Base-by-base conservation (phyloP, 2,113 vertebrate species). In the Plotosus lineatus region DNA sequence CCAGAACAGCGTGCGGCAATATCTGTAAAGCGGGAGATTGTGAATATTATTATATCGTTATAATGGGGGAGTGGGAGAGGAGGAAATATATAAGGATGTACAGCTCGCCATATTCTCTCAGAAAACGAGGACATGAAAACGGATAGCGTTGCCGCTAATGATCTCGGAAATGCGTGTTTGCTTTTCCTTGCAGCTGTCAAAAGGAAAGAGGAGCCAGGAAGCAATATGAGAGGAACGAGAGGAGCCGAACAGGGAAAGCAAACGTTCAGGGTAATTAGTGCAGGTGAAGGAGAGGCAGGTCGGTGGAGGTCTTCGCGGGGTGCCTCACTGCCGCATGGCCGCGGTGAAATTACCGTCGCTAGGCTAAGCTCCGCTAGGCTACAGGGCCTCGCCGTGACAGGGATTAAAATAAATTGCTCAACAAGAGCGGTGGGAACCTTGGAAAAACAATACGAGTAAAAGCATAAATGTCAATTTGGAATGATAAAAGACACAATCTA, bases 381-480 rank as follows among this genome's bases (percentile, higher is more conserved):
- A 90, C 91, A 91, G 89, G 80, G 84, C 92, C 81, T 81, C 28
- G 91, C 58, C 92, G 90, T 90, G 94, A 95, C 95, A 94, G 10
- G 93, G 92, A 95, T 95, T 94, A 93, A 95, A 95, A 96, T 93
- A 95, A 95, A 95, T 95, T 89, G 95, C 92, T 92, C 92, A 92
- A 92, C 93, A 92, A 85, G 86, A 92, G 90, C 88, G 87, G 90
- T 88, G 90, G 94, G 93, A 89, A 95, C 92, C 92, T 90, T 84
- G 91, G 91, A 93, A 94, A 88, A 95, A 96, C 94, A 95, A 95
- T 93, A 92, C 93, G 93, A 92, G 92, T 93, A 92, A 95, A 95
- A 95, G 94, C 94, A 95, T 95, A 95, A 95, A 95, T 93, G 95
- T 95, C 95, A 96, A 95, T 96, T 95, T 95, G 90, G 90, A 94